Percentiles rank a stretch among this genome's conserved stretches.
These are phyloP conservation scores for Muscidifurax raptorellus DNA, from an alignment of 1,140 invertebrate genomes.

Conservation along the genomic window DNA sequence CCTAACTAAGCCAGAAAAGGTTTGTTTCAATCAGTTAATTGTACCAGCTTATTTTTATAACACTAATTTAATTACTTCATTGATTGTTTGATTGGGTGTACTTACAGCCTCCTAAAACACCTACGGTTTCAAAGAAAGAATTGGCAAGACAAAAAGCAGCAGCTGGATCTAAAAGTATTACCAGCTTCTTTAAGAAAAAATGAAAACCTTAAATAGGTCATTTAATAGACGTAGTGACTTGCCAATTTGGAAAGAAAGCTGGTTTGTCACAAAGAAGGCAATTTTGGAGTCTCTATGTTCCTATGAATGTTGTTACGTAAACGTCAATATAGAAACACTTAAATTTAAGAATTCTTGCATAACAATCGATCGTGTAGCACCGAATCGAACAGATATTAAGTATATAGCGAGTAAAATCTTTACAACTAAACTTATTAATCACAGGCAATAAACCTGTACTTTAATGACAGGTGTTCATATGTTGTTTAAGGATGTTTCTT, in stretches of 20 bases:
- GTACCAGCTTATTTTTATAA: neutral
- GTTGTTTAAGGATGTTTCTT: slow-evolving; percentile 37
- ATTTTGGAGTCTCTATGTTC: slow-evolving; percentile 58
- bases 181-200: slow-evolving; percentile 82
- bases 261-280: slow-evolving; percentile 32
- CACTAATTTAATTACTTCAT: slow-evolving; percentile 16
- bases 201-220: slow-evolving; percentile 53
- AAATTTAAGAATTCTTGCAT: slow-evolving; percentile 47
- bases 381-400: slow-evolving; percentile 31
- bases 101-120: slow-evolving; percentile 71
- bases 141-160: slow-evolving; percentile 84
- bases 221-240: slow-evolving; percentile 41
- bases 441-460: slow-evolving; percentile 13
- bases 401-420: slow-evolving; percentile 28
- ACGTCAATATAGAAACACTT: slow-evolving; percentile 55
- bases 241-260: slow-evolving; percentile 30
- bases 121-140: slow-evolving; percentile 79
- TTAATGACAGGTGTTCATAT: slow-evolving; percentile 36
- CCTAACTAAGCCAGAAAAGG: slow-evolving; percentile 70
- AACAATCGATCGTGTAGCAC: slow-evolving; percentile 39
- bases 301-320: slow-evolving; percentile 61
- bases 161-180: slow-evolving; percentile 83
- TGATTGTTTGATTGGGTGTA: slow-evolving; percentile 12
- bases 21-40: slow-evolving; percentile 39
- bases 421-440: slow-evolving; percentile 32